Evolutionary conservation across 2,113 vertebrate species (phyloP).

Genomic region (Rhabdornis inornatus): DNA sequence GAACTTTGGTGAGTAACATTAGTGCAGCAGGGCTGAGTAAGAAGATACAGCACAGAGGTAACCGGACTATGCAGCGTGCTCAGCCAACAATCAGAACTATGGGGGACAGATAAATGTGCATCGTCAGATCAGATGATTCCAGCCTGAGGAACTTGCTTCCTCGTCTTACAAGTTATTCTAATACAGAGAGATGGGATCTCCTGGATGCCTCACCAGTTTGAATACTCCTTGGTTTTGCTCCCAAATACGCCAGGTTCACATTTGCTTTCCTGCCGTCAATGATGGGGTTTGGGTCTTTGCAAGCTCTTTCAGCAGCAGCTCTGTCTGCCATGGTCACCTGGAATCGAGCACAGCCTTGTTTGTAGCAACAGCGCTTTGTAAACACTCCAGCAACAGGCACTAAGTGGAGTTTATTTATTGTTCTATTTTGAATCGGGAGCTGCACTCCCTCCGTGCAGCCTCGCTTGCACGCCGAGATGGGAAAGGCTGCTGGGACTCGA

Average conservation of each 20-base stretch:
- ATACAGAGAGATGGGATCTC: neutral
- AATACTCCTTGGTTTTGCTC: conserved; percentile 93
- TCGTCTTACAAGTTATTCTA: conserved; percentile 20
- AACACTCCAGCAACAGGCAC: neutral
- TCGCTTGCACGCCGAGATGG: neutral
- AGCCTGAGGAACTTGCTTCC: neutral
- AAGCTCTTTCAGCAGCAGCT: conserved; percentile 89
- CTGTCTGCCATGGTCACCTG: conserved; percentile 97
- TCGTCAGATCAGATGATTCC: neutral
- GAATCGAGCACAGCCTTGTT: neutral
- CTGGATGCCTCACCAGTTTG: conserved; percentile 83
- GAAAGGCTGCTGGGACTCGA: neutral
- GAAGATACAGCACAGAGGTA: neutral
- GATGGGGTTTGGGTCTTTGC: conserved; percentile 97
- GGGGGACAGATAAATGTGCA: neutral
- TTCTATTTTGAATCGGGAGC: neutral
- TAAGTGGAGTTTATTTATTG: neutral
- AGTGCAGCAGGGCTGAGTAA: neutral
- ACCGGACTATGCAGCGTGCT: neutral
- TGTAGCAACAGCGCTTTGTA: conserved; percentile 3
- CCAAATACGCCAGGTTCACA: conserved; percentile 94
- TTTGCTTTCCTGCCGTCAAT: conserved; percentile 97
- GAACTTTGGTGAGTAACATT: neutral
- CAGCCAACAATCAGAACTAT: neutral
- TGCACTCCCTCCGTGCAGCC: neutral